These are phyloP conservation scores for Drymonia ruficornis DNA, from an alignment of 2,888 invertebrate species.

Conservation along the genomic window DNA sequence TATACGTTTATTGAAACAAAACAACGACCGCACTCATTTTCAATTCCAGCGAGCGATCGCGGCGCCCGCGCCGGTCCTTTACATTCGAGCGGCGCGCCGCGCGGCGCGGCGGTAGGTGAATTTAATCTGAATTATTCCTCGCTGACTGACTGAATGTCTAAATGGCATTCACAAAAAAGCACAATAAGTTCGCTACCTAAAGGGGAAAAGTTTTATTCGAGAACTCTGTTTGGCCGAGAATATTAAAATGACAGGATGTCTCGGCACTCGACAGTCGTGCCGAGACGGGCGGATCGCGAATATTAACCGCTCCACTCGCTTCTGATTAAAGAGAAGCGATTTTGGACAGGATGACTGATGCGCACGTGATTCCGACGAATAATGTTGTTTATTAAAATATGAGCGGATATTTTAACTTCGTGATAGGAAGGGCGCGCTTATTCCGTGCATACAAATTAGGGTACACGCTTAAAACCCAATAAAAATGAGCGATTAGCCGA, in stretches of 20 bases:
- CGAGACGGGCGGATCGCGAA: slow-evolving; percentile 64
- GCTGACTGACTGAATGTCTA: slow-evolving; percentile 77
- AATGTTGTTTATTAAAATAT: slow-evolving; percentile 74
- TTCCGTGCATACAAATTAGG: slow-evolving; percentile 73
- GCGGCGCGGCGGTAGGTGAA: slow-evolving; percentile 73
- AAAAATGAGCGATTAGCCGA: slow-evolving; percentile 61
- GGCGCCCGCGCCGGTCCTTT: slow-evolving; percentile 64
- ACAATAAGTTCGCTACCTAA: slow-evolving; percentile 65
- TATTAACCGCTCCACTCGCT: slow-evolving; percentile 69
- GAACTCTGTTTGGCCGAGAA: slow-evolving; percentile 65
- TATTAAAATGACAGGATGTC: slow-evolving; percentile 71
- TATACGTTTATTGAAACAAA: slow-evolving; percentile 79
- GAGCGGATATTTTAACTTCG: slow-evolving; percentile 77
- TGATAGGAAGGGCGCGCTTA: slow-evolving; percentile 72
- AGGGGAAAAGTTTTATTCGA: slow-evolving; percentile 64
- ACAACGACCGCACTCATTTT: slow-evolving; percentile 71
- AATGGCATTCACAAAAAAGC: slow-evolving; percentile 61
- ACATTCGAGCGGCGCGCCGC: slow-evolving; percentile 64
- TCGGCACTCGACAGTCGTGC: slow-evolving; percentile 46
- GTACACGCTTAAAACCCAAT: slow-evolving; percentile 66
- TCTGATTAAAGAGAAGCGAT: slow-evolving; percentile 76
- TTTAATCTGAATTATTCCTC: slow-evolving; percentile 80
- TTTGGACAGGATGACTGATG: slow-evolving; percentile 76
- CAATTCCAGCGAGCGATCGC: slow-evolving; percentile 67
- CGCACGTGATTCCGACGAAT: slow-evolving; percentile 70